phyloP scores from a whole-genome alignment of 2,888 invertebrate species.

The Chrysodeixis includens region DNA sequence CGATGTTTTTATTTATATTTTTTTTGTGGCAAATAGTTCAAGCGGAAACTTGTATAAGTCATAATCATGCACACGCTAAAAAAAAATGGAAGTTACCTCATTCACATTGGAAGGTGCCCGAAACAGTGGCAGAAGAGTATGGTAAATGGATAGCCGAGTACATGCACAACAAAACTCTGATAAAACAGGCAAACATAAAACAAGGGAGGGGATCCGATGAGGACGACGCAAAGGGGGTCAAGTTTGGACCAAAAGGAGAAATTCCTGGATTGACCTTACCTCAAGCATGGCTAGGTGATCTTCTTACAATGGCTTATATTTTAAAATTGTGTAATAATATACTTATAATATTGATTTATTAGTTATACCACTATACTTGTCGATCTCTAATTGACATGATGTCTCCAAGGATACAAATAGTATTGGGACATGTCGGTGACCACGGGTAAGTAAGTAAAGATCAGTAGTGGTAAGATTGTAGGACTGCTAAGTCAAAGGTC shows the following conservation, averaged over 20 bases:
- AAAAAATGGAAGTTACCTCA: not conserved
- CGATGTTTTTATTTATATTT: not conserved
- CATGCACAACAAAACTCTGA: not conserved
- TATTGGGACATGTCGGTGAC: no score
- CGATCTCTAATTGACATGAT: no score
- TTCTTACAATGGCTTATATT: not conserved
- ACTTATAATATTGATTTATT: no score
- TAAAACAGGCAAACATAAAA: not conserved
- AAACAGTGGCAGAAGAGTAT: not conserved
- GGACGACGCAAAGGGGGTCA: not conserved
- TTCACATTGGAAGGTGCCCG: not conserved
- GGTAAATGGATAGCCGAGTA: not conserved
- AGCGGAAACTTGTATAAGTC: not conserved
- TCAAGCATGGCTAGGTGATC: not conserved
- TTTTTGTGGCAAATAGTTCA: not conserved
- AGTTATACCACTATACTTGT: no score
- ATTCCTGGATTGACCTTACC: not conserved
- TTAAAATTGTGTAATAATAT: not conserved
- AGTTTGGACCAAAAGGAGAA: not conserved
- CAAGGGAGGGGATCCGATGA: not conserved
- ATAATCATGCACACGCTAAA: not conserved
- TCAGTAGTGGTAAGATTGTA: no score
- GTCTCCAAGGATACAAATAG: no score
- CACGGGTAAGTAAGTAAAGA: no score
- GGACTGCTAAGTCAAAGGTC: no score